These are phyloP conservation scores for Oncorhynchus kisutch DNA, from an alignment of 2,113 vertebrate species.

Conservation along the genomic window DNA sequence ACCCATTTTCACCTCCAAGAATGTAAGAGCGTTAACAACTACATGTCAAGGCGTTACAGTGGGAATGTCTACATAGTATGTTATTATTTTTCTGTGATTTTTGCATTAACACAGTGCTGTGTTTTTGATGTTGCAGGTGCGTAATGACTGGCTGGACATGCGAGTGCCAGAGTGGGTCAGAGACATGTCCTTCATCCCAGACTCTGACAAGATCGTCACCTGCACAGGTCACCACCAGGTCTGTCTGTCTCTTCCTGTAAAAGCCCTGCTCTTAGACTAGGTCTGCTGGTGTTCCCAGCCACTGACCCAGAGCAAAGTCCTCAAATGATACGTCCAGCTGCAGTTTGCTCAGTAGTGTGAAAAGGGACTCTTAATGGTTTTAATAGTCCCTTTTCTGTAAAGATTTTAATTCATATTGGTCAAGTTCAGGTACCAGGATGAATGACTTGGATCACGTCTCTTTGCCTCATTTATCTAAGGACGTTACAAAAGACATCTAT, in stretches of 20 bases:
- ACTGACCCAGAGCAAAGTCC: no score
- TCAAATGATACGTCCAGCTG: no score
- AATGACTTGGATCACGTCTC: no score
- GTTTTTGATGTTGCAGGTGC: conserved; percentile 59
- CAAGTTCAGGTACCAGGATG: no score
- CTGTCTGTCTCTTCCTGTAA: conserved; percentile 1
- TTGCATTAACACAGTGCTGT: background rate
- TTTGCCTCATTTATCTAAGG: background rate
- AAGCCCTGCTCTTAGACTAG: no score
- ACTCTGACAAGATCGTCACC: conserved; percentile 82
- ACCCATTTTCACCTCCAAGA: conserved; percentile 83
- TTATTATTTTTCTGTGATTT: background rate
- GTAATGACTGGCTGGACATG: conserved; percentile 85
- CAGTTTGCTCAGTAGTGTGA: no score
- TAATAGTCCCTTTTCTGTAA: no score
- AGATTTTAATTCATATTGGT: no score
- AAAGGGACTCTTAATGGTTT: no score
- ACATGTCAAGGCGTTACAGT: no score
- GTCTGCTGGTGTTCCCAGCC: no score
- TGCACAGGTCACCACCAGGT: conserved; percentile 87
- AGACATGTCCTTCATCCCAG: conserved; percentile 84
- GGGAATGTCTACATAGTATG: background rate
- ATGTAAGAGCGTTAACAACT: conserved; percentile 62
- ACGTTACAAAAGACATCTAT: background rate
- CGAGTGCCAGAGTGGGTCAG: conserved; percentile 82